Evolutionary conservation across 1,140 invertebrate genomes (phyloP), one percentile per base, ranked within the genome.

Genomic region (Choristoneura fumiferana): DNA sequence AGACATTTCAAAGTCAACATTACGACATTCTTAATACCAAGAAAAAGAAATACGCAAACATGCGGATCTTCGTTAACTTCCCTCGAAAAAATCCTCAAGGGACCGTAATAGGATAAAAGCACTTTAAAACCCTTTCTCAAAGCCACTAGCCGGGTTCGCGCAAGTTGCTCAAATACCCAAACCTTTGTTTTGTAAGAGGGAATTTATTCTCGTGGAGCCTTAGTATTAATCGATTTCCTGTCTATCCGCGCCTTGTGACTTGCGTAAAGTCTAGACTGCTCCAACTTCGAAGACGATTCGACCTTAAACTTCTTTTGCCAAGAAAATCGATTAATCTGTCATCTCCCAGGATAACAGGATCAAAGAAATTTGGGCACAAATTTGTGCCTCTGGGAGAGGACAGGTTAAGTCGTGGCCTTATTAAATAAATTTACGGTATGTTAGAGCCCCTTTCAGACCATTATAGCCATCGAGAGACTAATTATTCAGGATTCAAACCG

Each of bases 1-100:
- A 22, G 43, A 49, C 29, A 49, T 49, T 49, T 22, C 43, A 49
- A 49, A 49, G 43, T 49, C 43, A 15, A 49, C 29, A 22, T 22
- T 5, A 49, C 43, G 12, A 49, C 43, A 49, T 49, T 22, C 12
- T 10, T 49, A 49, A n/a, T 22, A 10, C n/a, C 43, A 8, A 29
- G 22, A 6, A 29, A 49, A 22, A 5, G 18, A 29, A 49, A 33
- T 15, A 13, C 29, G 22, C 22, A 29, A 29, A 29, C 22, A 2
- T 17, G 22, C 18, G 12, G 18, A 29, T 29, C 22, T 49, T 49
- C 43, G 43, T 49, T 49, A 49, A 49, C 22, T 33, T 49, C 29
- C 15, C 40, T 8, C 43, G 22, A 33, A 49, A 12, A 13, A 49
- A 29, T 49, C 43, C 43, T 22, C 43, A 49, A 12, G 43, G 43